Conservation (phyloP, 2,888 invertebrate species). For the Pogonocherus hispidulus region DNA sequence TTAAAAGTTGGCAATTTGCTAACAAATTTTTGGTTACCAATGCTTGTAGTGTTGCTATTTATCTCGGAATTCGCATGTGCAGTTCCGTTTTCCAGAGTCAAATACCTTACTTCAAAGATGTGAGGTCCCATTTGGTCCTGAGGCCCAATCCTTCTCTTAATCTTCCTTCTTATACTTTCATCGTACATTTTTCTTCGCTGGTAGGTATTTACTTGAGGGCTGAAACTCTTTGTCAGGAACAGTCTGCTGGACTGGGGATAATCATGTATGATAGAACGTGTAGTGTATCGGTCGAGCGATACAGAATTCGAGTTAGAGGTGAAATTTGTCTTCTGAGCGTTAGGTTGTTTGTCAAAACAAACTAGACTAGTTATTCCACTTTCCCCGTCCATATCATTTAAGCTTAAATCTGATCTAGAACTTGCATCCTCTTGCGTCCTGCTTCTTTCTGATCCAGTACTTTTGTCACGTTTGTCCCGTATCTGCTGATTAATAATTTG, state of each 20-base stretch:
- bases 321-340: slow-evolving; percentile 31
- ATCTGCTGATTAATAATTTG: not conserved
- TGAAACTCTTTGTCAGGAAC: slow-evolving; percentile 54
- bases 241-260: slow-evolving; percentile 40
- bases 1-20: not conserved
- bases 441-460: not conserved
- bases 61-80: slow-evolving; percentile 3
- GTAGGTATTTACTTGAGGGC: slow-evolving; percentile 47
- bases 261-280: slow-evolving; percentile 36
- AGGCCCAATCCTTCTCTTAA: slow-evolving; percentile 41
- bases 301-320: slow-evolving; percentile 39
- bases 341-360: slow-evolving; percentile 40
- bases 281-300: slow-evolving; percentile 42
- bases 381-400: slow-evolving; percentile 15
- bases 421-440: not conserved
- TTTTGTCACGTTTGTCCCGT: not conserved
- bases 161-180: slow-evolving; percentile 48
- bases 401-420: slow-evolving; percentile 46
- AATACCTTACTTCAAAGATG: slow-evolving; percentile 54
- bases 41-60: not conserved
- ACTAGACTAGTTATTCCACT: slow-evolving; percentile 35
- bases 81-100: slow-evolving; percentile 45
- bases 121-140: slow-evolving; percentile 43
- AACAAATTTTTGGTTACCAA: not conserved
- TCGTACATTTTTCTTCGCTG: slow-evolving; percentile 54